Evolutionary conservation across 2,888 invertebrate species (phyloP).

Genomic region (Apodemia hepburni): DNA sequence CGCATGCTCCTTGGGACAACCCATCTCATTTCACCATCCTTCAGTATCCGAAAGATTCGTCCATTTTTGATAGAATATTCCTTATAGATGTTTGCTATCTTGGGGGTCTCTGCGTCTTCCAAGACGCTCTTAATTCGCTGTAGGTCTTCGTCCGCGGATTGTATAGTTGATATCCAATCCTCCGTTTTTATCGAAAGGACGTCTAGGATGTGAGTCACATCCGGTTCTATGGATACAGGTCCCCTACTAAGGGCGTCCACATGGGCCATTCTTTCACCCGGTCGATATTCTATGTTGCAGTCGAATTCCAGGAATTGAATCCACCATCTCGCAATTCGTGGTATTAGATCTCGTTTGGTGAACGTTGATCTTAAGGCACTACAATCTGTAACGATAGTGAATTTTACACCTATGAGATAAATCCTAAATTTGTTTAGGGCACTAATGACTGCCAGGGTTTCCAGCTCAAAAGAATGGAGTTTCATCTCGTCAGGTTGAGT

Average conservation of each 20-base stretch:
- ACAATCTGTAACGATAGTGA: constrained; percentile 9
- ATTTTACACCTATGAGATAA: neutral
- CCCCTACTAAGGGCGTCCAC: constrained; percentile 22
- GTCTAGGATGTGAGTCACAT: neutral
- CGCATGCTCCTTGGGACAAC: constrained; percentile 34
- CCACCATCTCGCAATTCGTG: neutral
- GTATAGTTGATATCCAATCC: constrained; percentile 17
- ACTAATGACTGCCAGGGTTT: neutral
- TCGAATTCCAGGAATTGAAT: constrained; percentile 25
- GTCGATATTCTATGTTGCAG: constrained; percentile 21
- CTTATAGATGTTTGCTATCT: constrained; percentile 21
- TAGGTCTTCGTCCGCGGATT: constrained; percentile 6
- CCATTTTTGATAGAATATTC: constrained; percentile 29
- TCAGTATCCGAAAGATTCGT: constrained; percentile 25
- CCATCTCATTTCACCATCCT: constrained; percentile 28
- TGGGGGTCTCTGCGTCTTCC: neutral
- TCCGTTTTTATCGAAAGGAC: neutral
- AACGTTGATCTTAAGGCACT: neutral
- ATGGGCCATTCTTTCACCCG: constrained; percentile 20
- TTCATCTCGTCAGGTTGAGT: neutral
- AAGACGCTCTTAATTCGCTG: constrained; percentile 1
- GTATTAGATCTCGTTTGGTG: neutral
- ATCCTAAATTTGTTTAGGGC: constrained; percentile 1
- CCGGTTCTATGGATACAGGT: neutral
- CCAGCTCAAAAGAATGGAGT: constrained; percentile 1